Percentiles rank a stretch among this genome's conserved stretches.
Conservation (phyloP, 2,113 vertebrate species). For the Nesoenas mayeri region DNA sequence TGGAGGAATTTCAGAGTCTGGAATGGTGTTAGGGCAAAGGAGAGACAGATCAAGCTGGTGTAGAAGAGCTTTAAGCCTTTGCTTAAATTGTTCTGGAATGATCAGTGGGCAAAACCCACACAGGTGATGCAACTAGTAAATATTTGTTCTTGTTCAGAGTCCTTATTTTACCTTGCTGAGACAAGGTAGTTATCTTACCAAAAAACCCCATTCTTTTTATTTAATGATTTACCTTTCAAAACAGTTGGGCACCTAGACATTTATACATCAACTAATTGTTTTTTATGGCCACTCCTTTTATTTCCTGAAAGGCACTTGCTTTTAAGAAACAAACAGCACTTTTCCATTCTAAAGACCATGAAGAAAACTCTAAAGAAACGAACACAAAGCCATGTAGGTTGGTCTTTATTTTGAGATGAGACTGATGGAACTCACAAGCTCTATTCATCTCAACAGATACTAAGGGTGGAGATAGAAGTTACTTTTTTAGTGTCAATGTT, state of each 20-base stretch:
- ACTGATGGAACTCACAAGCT: not conserved
- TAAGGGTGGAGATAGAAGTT: not conserved
- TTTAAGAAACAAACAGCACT: not conserved
- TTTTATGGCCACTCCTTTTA: not conserved
- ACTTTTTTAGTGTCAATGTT: not conserved
- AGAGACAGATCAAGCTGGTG: not conserved
- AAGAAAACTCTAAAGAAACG: not conserved
- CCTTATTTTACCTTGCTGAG: not conserved
- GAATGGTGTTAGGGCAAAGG: not conserved
- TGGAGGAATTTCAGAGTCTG: not conserved
- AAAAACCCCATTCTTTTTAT: not conserved
- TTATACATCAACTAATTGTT: not conserved
- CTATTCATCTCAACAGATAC: not conserved
- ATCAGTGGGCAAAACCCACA: not conserved
- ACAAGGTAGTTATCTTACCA: not conserved
- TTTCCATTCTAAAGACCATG: not conserved
- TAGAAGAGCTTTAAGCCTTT: not conserved
- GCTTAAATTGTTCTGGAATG: not conserved
- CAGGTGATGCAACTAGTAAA: not conserved
- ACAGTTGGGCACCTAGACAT: not conserved
- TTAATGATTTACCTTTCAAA: not conserved
- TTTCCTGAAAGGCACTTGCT: not conserved
- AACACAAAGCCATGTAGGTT: not conserved
- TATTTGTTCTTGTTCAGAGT: not conserved
- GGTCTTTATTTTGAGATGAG: not conserved